Percentiles rank a stretch among this genome's conserved stretches.
phyloP scores from a whole-genome alignment of 1,140 invertebrate genomes.

The Carcinoscorpius rotundicauda region DNA sequence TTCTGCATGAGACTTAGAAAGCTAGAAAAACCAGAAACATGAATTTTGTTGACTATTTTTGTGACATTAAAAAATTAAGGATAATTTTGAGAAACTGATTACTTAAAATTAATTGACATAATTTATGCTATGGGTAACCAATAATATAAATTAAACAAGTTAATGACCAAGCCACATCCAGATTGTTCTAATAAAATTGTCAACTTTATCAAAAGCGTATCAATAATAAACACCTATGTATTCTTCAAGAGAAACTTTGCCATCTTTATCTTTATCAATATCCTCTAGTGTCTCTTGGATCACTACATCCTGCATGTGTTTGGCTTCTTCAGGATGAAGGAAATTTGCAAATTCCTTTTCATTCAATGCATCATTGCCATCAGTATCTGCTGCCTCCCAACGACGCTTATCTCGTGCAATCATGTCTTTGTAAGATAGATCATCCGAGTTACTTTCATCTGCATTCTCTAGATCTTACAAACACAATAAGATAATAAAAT shows the following conservation, averaged over 20 bases:
- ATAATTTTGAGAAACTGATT: too few species aligned
- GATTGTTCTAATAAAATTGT: too few species aligned
- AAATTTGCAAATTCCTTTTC: slow-evolving; percentile 83
- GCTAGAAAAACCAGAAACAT: too few species aligned
- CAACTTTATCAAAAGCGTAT: neutral
- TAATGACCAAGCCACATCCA: too few species aligned
- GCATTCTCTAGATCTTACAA: neutral
- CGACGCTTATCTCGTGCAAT: slow-evolving; percentile 65
- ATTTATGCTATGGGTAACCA: too few species aligned
- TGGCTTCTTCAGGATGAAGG: slow-evolving; percentile 88
- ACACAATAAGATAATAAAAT: too few species aligned
- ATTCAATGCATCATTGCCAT: slow-evolving; percentile 56
- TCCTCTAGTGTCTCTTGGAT: slow-evolving; percentile 91
- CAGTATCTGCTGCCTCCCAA: slow-evolving; percentile 61
- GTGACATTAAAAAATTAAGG: too few species aligned
- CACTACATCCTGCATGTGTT: slow-evolving; percentile 85
- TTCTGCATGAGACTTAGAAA: too few species aligned
- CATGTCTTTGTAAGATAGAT: slow-evolving; percentile 59
- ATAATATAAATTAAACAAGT: too few species aligned
- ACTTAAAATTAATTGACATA: too few species aligned
- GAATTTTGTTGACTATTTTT: too few species aligned
- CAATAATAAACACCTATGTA: slow-evolving; percentile 43
- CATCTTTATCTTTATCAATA: slow-evolving; percentile 92
- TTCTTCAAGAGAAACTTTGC: slow-evolving; percentile 49
- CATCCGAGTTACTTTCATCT: slow-evolving; percentile 10